Evolutionary conservation across 1,140 invertebrate genomes (phyloP).

Genomic region (Anastatus disparis): DNA sequence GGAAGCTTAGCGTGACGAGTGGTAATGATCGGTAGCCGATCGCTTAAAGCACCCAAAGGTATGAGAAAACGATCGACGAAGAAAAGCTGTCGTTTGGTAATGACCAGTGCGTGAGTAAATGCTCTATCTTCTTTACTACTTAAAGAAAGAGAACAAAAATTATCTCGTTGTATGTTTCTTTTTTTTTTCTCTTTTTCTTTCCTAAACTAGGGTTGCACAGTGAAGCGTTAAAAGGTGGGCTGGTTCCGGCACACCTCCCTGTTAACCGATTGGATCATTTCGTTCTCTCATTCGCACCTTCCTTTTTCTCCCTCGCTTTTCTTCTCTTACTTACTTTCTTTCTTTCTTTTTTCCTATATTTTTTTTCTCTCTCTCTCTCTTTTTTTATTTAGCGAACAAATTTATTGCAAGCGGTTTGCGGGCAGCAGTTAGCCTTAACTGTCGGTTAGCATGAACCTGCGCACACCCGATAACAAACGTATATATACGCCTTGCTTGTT

Average conservation of each 20-base stretch:
- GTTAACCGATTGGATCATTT: conserved; percentile 61
- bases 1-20: no score
- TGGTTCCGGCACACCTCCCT: conserved; percentile 64
- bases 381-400: conserved; percentile 55
- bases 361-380: conserved; percentile 17
- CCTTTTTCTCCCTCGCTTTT: conserved; percentile 34
- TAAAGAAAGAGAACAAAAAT: no score
- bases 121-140: background rate
- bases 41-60: background rate
- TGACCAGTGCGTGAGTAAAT: conserved; percentile 53
- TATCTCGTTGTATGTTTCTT: no score
- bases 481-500: background rate
- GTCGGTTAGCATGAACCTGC: conserved; percentile 64
- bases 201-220: background rate
- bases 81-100: conserved; percentile 42
- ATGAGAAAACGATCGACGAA: conserved; percentile 41
- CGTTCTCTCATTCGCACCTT: conserved; percentile 38
- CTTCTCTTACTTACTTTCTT: conserved; percentile 1
- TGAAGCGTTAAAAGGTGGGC: conserved; percentile 66
- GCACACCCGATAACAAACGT: conserved; percentile 53
- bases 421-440: conserved; percentile 57
- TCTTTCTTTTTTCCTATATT: conserved; percentile 6
- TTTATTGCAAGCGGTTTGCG: conserved; percentile 60
- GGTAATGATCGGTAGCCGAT: conserved; percentile 15
- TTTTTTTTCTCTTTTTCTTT: background rate